Base-by-base conservation (phyloP, 2,113 vertebrate genomes). In the Passer domesticus region DNA sequence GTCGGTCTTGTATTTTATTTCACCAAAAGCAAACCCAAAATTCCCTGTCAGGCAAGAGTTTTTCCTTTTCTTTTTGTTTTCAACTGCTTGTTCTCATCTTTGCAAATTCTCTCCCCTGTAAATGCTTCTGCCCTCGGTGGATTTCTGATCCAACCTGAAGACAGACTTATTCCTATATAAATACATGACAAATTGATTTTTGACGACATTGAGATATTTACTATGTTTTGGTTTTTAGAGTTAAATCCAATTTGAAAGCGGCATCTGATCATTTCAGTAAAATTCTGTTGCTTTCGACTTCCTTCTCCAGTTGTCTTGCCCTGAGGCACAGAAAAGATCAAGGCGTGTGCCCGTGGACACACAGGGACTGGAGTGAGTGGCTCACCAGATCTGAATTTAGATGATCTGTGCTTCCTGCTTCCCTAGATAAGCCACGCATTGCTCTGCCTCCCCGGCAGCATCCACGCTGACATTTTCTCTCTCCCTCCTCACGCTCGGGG, bases 321-420 rank as follows among this genome's bases (percentile, higher is more conserved):
- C 88, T 1, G 82, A 93, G 93, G 94, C 93, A 55, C 44, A 67
- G 85, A 62, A 9, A 25, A 90, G 94, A 97, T 95, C 75, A 97
- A 93, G 94, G 93, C 60, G 0, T 22, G 80, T 92, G 90, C 85
- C 95, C 21, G 3, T 23, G 88, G 94, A 80, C 94, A 75, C 93
- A 83, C 94, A 53, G 79, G 86, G 96, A 64, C 64, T 85, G 15
- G 3, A 83, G 74, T 0, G n/a, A 80, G 50, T 5, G 60, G 43
- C 89, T 94, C 74, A 4, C 53, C 13, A 2, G 11, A 21, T 64
- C 7, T 79, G 89, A 92, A 82, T 90, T 83, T 63, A 30, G 92
- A 90, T 64, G 44, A 59, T 91, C 64, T n/a, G 33, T 2, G 49
- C 53, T 87, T 19, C 14, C 93, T 72, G 69, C 87, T 76, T 16